Percentiles rank a stretch among this genome's conserved stretches.
Evolutionary conservation across 2,113 vertebrate genomes (phyloP).

Genomic region (Ophiodon elongatus): DNA sequence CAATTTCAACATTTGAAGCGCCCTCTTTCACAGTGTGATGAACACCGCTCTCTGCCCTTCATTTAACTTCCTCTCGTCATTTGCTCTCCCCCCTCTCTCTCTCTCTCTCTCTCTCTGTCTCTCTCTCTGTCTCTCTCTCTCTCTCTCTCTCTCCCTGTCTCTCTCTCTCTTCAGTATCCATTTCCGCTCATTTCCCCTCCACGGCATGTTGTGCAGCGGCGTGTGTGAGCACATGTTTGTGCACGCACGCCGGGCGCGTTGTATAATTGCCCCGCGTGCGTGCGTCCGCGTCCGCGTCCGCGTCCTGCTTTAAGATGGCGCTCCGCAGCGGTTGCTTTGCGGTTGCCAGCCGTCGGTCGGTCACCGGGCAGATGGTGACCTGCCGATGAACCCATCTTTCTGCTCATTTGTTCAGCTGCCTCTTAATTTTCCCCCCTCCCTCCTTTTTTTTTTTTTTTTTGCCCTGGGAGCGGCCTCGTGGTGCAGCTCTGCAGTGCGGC

Average conservation of each 20-base stretch:
- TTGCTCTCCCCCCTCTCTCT: constrained; percentile 18
- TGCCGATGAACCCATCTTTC: constrained; percentile 89
- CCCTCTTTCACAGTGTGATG: constrained; percentile 53
- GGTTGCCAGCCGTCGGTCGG: constrained; percentile 85
- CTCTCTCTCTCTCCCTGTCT: constrained; percentile 4
- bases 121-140: background rate
- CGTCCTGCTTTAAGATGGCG: constrained; percentile 78
- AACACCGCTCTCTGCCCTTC: constrained; percentile 56
- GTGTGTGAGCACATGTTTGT: constrained; percentile 50
- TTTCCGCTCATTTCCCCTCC: constrained; percentile 52
- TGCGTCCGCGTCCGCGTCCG: background rate
- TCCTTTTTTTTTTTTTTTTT: constrained; percentile 30
- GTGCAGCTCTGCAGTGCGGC: rapidly evolving
- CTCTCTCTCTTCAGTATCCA: constrained; percentile 46
- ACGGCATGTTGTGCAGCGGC: constrained; percentile 78
- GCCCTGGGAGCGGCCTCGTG: constrained; percentile 39
- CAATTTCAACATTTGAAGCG: constrained; percentile 41
- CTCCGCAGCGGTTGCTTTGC: constrained; percentile 85
- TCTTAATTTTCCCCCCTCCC: constrained; percentile 85
- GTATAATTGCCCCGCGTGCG: constrained; percentile 57
- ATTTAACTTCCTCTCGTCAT: constrained; percentile 54
- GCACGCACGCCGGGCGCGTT: constrained; percentile 22
- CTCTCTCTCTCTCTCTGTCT: background rate
- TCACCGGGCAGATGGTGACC: constrained; percentile 94
- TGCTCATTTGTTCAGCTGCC: constrained; percentile 92